Conservation (phyloP, 2,888 invertebrate genomes). For the Mechanitis messenoides region DNA sequence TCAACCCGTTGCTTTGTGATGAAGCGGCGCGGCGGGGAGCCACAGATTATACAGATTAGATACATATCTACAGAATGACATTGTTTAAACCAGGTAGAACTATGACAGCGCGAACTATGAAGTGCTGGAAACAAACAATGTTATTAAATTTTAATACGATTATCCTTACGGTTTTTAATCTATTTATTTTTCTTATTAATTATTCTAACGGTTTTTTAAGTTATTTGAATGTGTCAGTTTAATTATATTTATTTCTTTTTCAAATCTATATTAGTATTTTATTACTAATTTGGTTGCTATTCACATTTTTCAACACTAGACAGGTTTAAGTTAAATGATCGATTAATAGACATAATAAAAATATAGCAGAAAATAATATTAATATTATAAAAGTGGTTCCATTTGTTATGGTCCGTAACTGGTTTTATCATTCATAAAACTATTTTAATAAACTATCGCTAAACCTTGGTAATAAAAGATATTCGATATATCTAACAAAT, state of each 20-base stretch:
- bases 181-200: slow-evolving; percentile 15
- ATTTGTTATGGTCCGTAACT: slow-evolving; percentile 46
- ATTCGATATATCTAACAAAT: slow-evolving; percentile 71
- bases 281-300: no score
- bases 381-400: slow-evolving; percentile 40
- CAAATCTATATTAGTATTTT: no score
- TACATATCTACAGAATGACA: slow-evolving; percentile 67
- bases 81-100: slow-evolving; percentile 71
- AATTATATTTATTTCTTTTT: no score
- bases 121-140: slow-evolving; percentile 68
- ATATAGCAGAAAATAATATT: slow-evolving; percentile 9
- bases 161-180: slow-evolving; percentile 35
- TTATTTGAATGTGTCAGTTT: no score
- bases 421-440: slow-evolving; percentile 72
- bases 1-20: slow-evolving; percentile 75
- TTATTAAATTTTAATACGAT: slow-evolving; percentile 66
- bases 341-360: background rate
- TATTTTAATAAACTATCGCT: slow-evolving; percentile 72
- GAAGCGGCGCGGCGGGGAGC: slow-evolving; percentile 65
- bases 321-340: background rate
- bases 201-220: background rate
- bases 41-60: slow-evolving; percentile 71
- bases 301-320: no score
- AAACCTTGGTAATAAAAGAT: slow-evolving; percentile 68
- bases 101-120: slow-evolving; percentile 41